Evolutionary conservation across 1,140 invertebrate species (phyloP), one percentile per base, ranked within the genome.

Genomic region (Chelonus insularis): DNA sequence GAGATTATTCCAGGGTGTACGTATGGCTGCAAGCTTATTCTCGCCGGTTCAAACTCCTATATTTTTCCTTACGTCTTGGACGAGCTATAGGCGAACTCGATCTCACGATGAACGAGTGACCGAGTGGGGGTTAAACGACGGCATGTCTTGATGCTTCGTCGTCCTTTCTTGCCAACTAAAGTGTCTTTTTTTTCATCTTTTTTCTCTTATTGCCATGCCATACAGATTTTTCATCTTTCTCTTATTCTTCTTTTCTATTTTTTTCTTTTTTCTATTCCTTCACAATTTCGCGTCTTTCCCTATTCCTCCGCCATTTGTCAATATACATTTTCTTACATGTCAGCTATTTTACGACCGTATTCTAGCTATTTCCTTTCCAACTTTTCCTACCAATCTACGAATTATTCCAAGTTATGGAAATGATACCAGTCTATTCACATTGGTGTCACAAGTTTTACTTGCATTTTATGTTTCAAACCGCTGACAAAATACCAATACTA

Each of bases 41-140:
- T 68, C 61, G 50, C 41, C 62, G 65, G 64, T 71, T 72, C 70
- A 67, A 68, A 69, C 65, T 66, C 64, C 62, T 65, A 67, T 69
- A 67, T 67, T 62, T 60, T 55, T 47, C 47, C 50, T 39, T 57
- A 39, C n/a, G 12, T 25, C 21, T 23, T 25, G 21, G n/a, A 11
- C n/a, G n/a, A n/a, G n/a, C 14, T 20, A 32, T 14, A 57, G 37
- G 51, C 2, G 29, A 37, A 48, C 54, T 43, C 59, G 62, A 64
- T 60, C 64, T 67, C 68, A 63, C 57, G 58, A 57, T n/a, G n/a
- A n/a, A 63, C 56, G 52, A 51, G 66, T 55, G 29, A 66, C 54
- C 62, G 62, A 54, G 63, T 65, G 36, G 57, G 39, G 48, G 50
- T 62, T 16, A 51, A 57, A 47, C 25, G 54, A 25, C 52, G 41